These are phyloP conservation scores for Dicrurus megarhynchus DNA, from an alignment of 2,113 vertebrate genomes.

Conservation along the genomic window DNA sequence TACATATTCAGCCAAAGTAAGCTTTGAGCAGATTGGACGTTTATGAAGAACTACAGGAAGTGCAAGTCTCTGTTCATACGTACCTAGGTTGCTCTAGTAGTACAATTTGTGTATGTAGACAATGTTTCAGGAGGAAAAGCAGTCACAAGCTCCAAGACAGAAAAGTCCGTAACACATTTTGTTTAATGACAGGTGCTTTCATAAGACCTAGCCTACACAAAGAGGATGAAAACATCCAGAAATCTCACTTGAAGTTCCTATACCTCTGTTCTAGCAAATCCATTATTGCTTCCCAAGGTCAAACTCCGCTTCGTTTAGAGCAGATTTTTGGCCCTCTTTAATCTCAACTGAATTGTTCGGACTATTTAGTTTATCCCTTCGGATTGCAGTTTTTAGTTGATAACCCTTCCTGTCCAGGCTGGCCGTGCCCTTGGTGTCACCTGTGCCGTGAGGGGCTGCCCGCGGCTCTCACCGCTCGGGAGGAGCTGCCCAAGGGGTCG, in stretches of 20 bases:
- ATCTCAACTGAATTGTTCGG: no score
- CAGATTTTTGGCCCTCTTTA: background rate
- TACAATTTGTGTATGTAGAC: no score
- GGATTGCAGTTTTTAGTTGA: background rate
- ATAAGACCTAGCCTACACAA: background rate
- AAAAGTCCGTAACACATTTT: accelerated
- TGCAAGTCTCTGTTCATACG: accelerated
- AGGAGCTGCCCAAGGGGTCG: background rate
- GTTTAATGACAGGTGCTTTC: background rate
- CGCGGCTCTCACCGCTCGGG: background rate
- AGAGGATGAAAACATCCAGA: background rate
- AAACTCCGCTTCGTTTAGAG: background rate
- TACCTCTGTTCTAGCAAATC: no score
- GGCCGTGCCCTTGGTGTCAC: background rate
- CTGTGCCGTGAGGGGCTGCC: background rate
- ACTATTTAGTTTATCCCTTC: background rate
- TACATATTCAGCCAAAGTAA: background rate
- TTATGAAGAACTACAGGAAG: background rate
- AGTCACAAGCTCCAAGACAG: background rate
- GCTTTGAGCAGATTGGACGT: background rate
- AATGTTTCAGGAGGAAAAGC: background rate
- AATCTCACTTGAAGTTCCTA: background rate
- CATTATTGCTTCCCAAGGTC: background rate
- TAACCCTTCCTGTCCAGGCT: background rate
- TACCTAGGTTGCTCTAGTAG: background rate